Evolutionary conservation across 2,797 vertebrate genomes (phyloP).

Genomic region (Sebastes minor): DNA sequence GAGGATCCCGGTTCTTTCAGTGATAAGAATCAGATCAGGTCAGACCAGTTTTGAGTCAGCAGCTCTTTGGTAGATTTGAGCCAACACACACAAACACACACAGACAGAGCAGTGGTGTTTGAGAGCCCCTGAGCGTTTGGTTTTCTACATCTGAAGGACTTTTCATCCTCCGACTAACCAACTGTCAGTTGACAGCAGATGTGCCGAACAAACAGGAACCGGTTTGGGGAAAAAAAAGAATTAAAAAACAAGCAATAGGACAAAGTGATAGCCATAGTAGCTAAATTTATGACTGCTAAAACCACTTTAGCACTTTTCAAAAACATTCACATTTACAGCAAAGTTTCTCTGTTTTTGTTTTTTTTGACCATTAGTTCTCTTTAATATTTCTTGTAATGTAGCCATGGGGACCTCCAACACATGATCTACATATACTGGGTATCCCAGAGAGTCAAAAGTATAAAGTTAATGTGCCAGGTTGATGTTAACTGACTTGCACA

Average conservation of each 20-base stretch:
- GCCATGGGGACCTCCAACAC: slow-evolving; percentile 30
- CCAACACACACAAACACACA: too few species aligned
- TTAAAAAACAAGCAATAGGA: slow-evolving; percentile 6
- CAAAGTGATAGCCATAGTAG: slow-evolving; percentile 31
- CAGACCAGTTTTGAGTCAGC: slow-evolving; percentile 62
- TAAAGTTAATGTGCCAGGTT: not conserved
- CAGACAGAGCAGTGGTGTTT: not conserved
- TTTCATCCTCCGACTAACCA: slow-evolving; percentile 6
- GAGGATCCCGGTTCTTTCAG: slow-evolving; percentile 25
- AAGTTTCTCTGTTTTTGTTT: not conserved
- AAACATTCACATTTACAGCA: slow-evolving; percentile 23
- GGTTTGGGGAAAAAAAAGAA: not conserved
- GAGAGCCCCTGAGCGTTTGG: slow-evolving; percentile 38
- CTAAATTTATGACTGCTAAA: slow-evolving; percentile 33
- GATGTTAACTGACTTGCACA: slow-evolving; percentile 23
- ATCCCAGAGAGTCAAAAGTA: slow-evolving; percentile 15
- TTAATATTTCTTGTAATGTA: slow-evolving; percentile 1
- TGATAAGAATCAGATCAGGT: slow-evolving; percentile 59
- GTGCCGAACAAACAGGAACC: slow-evolving; percentile 21
- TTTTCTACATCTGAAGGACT: slow-evolving; percentile 6
- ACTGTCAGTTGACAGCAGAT: slow-evolving; percentile 20
- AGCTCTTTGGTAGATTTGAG: slow-evolving; percentile 23
- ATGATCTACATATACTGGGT: slow-evolving; percentile 27
- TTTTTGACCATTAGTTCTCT: slow-evolving; percentile 1
- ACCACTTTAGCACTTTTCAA: slow-evolving; percentile 58